phyloP scores from a whole-genome alignment of 2,888 invertebrate genomes.

The Camptogramma bilineatum region DNA sequence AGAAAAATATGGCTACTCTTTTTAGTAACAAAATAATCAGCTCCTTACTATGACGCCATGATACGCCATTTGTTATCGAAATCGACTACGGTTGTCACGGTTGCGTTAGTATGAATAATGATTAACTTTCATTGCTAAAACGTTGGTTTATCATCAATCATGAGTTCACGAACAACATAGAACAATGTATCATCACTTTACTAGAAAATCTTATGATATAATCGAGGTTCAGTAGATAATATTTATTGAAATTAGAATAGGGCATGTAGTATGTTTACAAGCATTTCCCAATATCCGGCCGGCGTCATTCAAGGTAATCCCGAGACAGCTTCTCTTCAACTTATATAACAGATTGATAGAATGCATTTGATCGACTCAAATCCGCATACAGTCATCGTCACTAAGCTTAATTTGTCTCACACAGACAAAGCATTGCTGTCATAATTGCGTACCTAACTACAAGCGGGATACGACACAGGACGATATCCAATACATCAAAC shows the following conservation, averaged over 20 bases:
- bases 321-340: constrained; percentile 30
- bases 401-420: constrained; percentile 57
- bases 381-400: constrained; percentile 48
- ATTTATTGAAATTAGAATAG: not conserved
- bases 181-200: constrained; percentile 2
- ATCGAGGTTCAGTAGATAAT: not conserved
- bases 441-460: constrained; percentile 72
- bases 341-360: constrained; percentile 45
- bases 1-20: not conserved
- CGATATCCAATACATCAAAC: constrained; percentile 81
- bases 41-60: constrained; percentile 26
- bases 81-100: constrained; percentile 46
- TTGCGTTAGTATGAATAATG: constrained; percentile 54
- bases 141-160: constrained; percentile 46
- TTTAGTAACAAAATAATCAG: constrained; percentile 6
- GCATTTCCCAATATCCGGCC: constrained; percentile 4
- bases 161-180: constrained; percentile 19
- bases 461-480: constrained; percentile 69
- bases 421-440: constrained; percentile 71
- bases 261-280: not conserved
- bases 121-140: constrained; percentile 49
- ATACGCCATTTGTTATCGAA: constrained; percentile 38
- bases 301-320: constrained; percentile 27
- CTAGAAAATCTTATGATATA: not conserved
- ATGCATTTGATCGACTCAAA: constrained; percentile 48